phyloP scores from a whole-genome alignment of 2,888 invertebrate species.

The Azorinus chamasolen region DNA sequence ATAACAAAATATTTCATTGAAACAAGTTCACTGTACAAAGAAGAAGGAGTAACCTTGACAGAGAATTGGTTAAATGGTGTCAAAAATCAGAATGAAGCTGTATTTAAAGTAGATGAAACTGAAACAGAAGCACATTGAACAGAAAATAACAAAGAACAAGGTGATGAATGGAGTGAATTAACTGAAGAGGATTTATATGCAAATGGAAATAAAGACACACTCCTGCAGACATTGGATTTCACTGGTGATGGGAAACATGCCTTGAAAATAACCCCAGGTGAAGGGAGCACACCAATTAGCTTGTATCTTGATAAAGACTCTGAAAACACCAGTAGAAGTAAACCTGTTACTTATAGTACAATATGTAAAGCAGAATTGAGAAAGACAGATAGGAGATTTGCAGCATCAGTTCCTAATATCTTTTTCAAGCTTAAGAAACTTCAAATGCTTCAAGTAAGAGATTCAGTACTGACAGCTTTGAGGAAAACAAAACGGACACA shows the following conservation, averaged over 20 bases:
- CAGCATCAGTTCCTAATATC: too few species aligned
- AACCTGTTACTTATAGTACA: too few species aligned
- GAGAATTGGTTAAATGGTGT: conserved; percentile 25
- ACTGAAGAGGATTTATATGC: conserved; percentile 27
- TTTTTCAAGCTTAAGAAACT: too few species aligned
- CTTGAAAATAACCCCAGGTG: conserved; percentile 40
- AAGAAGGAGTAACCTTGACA: conserved; percentile 29
- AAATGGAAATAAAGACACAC: conserved; percentile 32
- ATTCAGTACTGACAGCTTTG: too few species aligned
- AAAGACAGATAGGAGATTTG: too few species aligned
- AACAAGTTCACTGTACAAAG: conserved; percentile 47
- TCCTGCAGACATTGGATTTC: neutral
- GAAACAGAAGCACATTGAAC: neutral
- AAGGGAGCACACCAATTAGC: too few species aligned
- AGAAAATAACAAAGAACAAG: neutral
- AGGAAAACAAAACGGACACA: too few species aligned
- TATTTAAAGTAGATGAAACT: conserved; percentile 9
- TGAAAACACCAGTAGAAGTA: too few species aligned
- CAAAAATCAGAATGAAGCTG: conserved; percentile 8
- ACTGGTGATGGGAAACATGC: neutral
- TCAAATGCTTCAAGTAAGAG: too few species aligned
- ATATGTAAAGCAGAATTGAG: too few species aligned
- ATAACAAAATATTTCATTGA: conserved; percentile 45
- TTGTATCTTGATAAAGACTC: too few species aligned
- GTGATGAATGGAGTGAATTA: conserved; percentile 29